These are phyloP conservation scores for Karalla daura DNA, from an alignment of 2,797 vertebrate species.

Conservation along the genomic window DNA sequence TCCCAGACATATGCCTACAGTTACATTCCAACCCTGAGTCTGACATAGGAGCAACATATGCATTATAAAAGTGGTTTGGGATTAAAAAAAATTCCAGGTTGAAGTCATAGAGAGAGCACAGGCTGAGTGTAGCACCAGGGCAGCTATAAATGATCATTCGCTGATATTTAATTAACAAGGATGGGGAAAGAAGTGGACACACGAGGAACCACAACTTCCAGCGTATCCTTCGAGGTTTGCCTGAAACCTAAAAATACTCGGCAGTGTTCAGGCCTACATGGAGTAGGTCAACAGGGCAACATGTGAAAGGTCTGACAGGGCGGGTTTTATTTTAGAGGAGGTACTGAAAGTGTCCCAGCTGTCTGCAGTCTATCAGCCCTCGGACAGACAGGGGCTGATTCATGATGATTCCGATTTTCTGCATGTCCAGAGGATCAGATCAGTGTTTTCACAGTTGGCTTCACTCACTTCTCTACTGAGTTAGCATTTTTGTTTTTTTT, in stretches of 20 bases:
- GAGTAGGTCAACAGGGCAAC: conserved; percentile 27
- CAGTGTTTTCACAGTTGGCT: not conserved
- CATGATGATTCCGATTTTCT: not conserved
- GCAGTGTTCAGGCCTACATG: not conserved
- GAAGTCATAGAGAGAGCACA: not conserved
- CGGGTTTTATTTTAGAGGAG: conserved; percentile 31
- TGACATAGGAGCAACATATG: not conserved
- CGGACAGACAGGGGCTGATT: not conserved
- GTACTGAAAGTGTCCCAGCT: conserved; percentile 25
- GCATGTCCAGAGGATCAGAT: not conserved
- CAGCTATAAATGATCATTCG: too few relatives aligned
- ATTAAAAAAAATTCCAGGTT: not conserved
- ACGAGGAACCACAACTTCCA: too few relatives aligned
- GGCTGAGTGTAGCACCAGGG: too few relatives aligned
- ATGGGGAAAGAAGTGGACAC: too few relatives aligned
- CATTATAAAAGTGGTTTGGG: too few relatives aligned
- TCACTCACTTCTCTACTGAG: too few relatives aligned
- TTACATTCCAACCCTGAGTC: not conserved
- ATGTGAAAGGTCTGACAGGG: not conserved
- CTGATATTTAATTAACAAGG: too few relatives aligned
- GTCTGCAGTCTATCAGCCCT: conserved; percentile 10
- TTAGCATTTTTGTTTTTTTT: too few relatives aligned
- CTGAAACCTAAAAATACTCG: conserved; percentile 31
- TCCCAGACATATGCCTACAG: too few relatives aligned
- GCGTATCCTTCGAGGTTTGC: not conserved